phyloP scores from a whole-genome alignment of 2,888 invertebrate genomes.

The Zootermopsis nevadensis region DNA sequence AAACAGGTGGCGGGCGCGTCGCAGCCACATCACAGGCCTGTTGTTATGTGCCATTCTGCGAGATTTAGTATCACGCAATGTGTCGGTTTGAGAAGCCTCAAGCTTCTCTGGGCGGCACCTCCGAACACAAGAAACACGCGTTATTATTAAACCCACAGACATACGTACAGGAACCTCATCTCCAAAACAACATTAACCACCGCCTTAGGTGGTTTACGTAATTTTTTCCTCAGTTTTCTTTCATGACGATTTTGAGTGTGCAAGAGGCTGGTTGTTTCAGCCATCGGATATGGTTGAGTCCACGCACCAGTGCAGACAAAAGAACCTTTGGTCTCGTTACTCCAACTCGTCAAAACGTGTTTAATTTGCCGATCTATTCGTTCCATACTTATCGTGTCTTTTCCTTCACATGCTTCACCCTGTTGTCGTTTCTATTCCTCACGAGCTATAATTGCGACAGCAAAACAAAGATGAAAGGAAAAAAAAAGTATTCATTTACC shows the following conservation, averaged over 20 bases:
- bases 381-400: background rate
- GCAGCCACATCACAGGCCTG: slow-evolving; percentile 15
- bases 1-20: slow-evolving; percentile 24
- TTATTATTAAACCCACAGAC: slow-evolving; percentile 25
- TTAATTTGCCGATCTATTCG: slow-evolving; percentile 4
- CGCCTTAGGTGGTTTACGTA: slow-evolving; percentile 2
- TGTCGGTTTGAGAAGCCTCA: slow-evolving; percentile 34
- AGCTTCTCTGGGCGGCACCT: background rate
- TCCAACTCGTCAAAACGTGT: slow-evolving; percentile 15
- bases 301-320: background rate
- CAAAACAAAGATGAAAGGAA: no score
- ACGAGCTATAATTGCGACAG: no score
- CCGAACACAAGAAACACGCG: background rate
- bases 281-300: slow-evolving; percentile 18
- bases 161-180: background rate
- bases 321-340: background rate
- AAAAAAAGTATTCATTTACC: no score
- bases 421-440: background rate
- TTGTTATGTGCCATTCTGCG: slow-evolving; percentile 7
- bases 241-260: slow-evolving; percentile 6
- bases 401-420: background rate
- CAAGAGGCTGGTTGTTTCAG: slow-evolving; percentile 1
- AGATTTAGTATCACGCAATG: slow-evolving; percentile 37
- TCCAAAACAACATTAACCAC: slow-evolving; percentile 25
- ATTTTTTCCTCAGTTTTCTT: background rate